Percentiles rank a stretch among this genome's conserved stretches.
phyloP scores from a whole-genome alignment of 2,888 invertebrate genomes.

The Taphrorychus bicolor region DNA sequence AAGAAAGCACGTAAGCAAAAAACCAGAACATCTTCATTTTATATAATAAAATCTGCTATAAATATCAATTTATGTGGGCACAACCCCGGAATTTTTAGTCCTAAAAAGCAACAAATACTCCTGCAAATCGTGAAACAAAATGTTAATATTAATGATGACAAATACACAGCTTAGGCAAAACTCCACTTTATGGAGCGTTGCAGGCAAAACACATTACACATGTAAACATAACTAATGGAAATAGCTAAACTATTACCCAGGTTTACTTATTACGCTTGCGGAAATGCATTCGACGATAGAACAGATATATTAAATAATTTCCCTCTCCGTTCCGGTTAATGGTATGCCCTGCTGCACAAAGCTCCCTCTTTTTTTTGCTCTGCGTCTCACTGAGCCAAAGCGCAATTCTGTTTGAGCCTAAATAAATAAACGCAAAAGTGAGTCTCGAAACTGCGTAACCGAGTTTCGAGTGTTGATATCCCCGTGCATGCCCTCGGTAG shows the following conservation, averaged over 20 bases:
- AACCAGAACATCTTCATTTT: too few relatives aligned
- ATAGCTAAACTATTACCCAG: slow-evolving; percentile 22
- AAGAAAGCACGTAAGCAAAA: too few relatives aligned
- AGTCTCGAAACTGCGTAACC: slow-evolving; percentile 2
- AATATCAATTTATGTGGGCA: too few relatives aligned
- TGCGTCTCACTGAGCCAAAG: neutral
- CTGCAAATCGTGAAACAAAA: too few relatives aligned
- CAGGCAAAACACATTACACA: neutral
- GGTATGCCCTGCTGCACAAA: neutral
- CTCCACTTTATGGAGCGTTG: too few relatives aligned
- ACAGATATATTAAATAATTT: neutral
- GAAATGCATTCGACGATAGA: neutral
- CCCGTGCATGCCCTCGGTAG: neutral
- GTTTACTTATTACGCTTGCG: slow-evolving; percentile 22
- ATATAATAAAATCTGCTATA: too few relatives aligned
- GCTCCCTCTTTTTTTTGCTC: neutral
- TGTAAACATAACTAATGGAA: slow-evolving; percentile 21
- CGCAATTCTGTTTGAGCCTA: neutral
- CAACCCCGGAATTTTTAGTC: too few relatives aligned
- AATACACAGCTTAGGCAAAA: too few relatives aligned
- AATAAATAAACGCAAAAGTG: slow-evolving; percentile 1
- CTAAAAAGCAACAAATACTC: too few relatives aligned
- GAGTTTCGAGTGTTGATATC: neutral
- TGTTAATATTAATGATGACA: too few relatives aligned
- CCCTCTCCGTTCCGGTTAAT: neutral